Evolutionary conservation across 2,797 vertebrate species (phyloP).

Genomic region (Sebastes umbrosus): DNA sequence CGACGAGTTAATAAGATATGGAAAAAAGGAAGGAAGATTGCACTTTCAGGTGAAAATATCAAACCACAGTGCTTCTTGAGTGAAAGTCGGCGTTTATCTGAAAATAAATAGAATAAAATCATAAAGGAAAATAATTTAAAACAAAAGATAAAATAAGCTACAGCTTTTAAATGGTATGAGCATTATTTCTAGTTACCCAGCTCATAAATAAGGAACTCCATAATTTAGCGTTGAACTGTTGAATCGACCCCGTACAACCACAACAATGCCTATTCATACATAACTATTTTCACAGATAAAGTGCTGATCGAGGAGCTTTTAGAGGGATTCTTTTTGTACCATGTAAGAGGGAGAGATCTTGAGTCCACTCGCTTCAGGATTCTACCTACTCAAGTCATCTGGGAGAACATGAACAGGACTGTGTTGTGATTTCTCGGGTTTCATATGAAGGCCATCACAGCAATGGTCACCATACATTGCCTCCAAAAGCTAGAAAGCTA

Average conservation of each 20-base stretch:
- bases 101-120: constrained; percentile 82
- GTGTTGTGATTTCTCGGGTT: constrained; percentile 66
- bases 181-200: constrained; percentile 73
- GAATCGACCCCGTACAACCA: constrained; percentile 74
- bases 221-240: constrained; percentile 76
- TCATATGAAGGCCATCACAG: constrained; percentile 78
- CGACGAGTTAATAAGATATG: constrained; percentile 59
- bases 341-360: constrained; percentile 66
- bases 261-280: constrained; percentile 75
- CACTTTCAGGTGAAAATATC: constrained; percentile 80
- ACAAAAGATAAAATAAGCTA: constrained; percentile 89
- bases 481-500: constrained; percentile 84
- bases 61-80: constrained; percentile 83
- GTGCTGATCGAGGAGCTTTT: constrained; percentile 82
- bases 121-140: constrained; percentile 86
- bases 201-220: constrained; percentile 78
- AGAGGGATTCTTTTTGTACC: constrained; percentile 78
- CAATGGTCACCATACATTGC: constrained; percentile 80
- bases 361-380: constrained; percentile 68
- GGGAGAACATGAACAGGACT: constrained; percentile 50
- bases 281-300: constrained; percentile 84
- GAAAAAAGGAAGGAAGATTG: constrained; percentile 74
- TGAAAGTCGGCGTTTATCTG: constrained; percentile 70
- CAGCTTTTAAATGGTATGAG: constrained; percentile 80
- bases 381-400: constrained; percentile 51